These are phyloP conservation scores for Drosophila robusta DNA, from an alignment of 2,888 invertebrate species.

Conservation along the genomic window DNA sequence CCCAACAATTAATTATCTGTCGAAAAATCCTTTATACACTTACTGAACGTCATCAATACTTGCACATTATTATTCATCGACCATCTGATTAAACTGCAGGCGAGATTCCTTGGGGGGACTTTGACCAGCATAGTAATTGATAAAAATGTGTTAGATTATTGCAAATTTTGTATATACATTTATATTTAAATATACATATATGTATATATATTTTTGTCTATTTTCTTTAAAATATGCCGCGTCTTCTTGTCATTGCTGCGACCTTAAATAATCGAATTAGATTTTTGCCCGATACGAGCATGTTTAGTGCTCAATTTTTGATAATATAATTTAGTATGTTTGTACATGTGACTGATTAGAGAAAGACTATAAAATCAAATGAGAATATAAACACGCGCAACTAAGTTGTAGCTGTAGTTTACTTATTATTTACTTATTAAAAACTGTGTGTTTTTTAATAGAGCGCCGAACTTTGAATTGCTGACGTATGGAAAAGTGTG, in stretches of 20 bases:
- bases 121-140: too few species aligned
- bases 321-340: too few species aligned
- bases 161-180: too few species aligned
- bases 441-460: too few species aligned
- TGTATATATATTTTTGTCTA: neutral
- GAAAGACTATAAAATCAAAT: conserved; percentile 11
- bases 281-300: conserved; percentile 11
- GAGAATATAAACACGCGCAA: conserved; percentile 16
- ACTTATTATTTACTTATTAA: neutral
- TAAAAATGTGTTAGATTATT: too few species aligned
- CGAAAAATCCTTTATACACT: too few species aligned
- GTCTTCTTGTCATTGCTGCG: conserved; percentile 42
- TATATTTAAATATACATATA: neutral
- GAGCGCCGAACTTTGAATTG: conserved; percentile 17
- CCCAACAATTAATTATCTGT: too few species aligned
- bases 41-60: too few species aligned
- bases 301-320: conserved; percentile 16
- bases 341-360: conserved; percentile 14
- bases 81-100: too few species aligned
- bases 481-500: conserved; percentile 5
- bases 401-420: conserved; percentile 1
- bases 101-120: too few species aligned
- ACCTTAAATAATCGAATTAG: conserved; percentile 41
- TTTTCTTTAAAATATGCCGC: neutral
- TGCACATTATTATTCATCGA: too few species aligned